phyloP scores from a whole-genome alignment of 2,888 invertebrate genomes.

The Eilema caniola region DNA sequence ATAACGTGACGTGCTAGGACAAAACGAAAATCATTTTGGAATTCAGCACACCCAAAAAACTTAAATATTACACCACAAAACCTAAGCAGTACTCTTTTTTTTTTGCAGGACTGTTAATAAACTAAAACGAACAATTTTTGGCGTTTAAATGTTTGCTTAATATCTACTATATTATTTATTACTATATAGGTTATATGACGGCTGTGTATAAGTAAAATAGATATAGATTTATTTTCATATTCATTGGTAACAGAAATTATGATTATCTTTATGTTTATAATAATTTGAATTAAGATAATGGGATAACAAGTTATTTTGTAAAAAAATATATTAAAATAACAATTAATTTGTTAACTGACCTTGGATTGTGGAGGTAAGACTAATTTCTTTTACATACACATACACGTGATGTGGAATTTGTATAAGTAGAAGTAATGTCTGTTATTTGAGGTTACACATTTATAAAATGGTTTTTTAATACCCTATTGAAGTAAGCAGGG shows the following conservation, averaged over 20 bases:
- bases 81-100: too few relatives aligned
- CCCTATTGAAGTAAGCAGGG: too few relatives aligned
- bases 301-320: background rate
- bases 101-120: too few relatives aligned
- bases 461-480: background rate
- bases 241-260: background rate
- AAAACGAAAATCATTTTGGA: too few relatives aligned
- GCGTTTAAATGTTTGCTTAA: too few relatives aligned
- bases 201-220: background rate
- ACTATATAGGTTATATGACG: too few relatives aligned
- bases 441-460: background rate
- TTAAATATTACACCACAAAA: too few relatives aligned
- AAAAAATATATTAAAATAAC: background rate
- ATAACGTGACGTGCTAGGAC: too few relatives aligned
- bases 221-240: background rate
- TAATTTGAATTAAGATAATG: background rate
- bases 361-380: slow-evolving; percentile 9
- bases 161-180: too few relatives aligned
- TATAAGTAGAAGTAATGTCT: background rate
- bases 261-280: background rate
- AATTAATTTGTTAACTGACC: slow-evolving; percentile 1
- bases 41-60: too few relatives aligned
- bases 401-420: background rate
- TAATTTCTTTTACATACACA: background rate
- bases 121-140: too few relatives aligned